Percentiles rank a stretch among this genome's conserved stretches.
Conservation (phyloP, 2,113 vertebrate genomes). For the Australoheros scitulus region DNA sequence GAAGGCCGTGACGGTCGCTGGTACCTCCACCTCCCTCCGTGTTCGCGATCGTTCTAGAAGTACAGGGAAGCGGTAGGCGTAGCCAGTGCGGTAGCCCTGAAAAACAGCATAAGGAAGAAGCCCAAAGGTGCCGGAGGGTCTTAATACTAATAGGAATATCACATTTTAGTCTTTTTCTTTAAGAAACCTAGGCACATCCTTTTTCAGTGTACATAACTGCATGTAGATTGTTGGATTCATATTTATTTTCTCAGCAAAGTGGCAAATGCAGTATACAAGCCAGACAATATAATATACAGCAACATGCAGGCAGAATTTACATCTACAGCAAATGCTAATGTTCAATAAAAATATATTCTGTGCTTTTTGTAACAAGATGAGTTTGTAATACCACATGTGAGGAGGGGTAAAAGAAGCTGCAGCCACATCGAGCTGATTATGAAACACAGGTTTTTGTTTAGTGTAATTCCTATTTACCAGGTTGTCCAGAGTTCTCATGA, state of each 20-base stretch:
- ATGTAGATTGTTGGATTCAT: fast-evolving
- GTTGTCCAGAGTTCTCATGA: slow-evolving; percentile 98
- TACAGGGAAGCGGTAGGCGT: slow-evolving; percentile 93
- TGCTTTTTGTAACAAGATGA: too few species aligned
- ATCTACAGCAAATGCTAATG: neutral
- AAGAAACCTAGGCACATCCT: neutral
- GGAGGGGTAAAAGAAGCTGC: too few species aligned
- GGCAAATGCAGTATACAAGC: neutral
- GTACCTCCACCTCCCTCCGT: slow-evolving; percentile 93
- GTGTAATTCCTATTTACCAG: slow-evolving; percentile 75
- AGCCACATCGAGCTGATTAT: neutral
- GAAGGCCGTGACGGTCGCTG: slow-evolving; percentile 89
- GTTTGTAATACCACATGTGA: too few species aligned
- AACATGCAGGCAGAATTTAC: neutral
- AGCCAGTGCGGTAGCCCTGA: slow-evolving; percentile 94
- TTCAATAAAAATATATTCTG: neutral
- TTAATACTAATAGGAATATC: neutral
- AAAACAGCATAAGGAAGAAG: neutral
- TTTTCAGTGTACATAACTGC: neutral
- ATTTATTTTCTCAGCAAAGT: neutral
- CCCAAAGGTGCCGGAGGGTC: neutral
- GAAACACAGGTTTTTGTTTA: neutral
- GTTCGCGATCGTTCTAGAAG: slow-evolving; percentile 91
- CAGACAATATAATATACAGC: neutral
- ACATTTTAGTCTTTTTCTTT: neutral